Evolutionary conservation across 2,797 vertebrate species (phyloP).

Genomic region (Thaleichthys pacificus): DNA sequence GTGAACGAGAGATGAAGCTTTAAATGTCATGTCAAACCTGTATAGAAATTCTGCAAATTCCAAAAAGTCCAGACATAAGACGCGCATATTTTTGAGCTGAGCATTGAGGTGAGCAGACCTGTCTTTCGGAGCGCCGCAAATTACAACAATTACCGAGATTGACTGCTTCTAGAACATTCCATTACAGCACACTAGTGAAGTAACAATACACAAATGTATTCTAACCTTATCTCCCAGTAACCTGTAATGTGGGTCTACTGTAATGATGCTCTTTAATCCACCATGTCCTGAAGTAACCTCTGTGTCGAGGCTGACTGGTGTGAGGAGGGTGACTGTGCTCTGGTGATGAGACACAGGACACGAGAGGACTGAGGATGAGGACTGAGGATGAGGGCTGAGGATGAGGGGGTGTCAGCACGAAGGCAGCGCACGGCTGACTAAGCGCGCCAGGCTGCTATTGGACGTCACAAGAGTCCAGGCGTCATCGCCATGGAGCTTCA

Average conservation of each 20-base stretch:
- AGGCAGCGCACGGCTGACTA: not conserved
- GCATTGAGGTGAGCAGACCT: not conserved
- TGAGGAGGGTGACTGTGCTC: not conserved
- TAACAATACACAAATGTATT: conserved; percentile 7
- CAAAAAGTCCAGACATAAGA: conserved; percentile 21
- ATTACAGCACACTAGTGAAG: conserved; percentile 16
- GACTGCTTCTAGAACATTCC: conserved; percentile 30
- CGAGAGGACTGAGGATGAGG: not conserved
- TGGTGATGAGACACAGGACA: not conserved
- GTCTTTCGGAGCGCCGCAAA: conserved; percentile 13
- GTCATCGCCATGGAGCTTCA: not conserved
- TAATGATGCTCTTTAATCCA: conserved; percentile 22
- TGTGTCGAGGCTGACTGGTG: not conserved
- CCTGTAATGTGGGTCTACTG: not conserved
- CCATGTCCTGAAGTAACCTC: conserved; percentile 3
- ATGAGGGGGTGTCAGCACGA: conserved; percentile 1
- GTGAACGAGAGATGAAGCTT: conserved; percentile 1
- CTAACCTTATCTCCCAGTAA: not conserved
- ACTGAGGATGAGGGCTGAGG: not conserved
- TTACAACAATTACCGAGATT: conserved; percentile 35
- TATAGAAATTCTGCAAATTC: conserved; percentile 37
- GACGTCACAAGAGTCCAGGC: not conserved
- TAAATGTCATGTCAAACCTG: conserved; percentile 27
- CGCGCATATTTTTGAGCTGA: conserved; percentile 44
- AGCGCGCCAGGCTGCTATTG: not conserved